Evolutionary conservation across 2,113 vertebrate species (phyloP), one percentile per base, ranked within the genome.

Genomic region (Hymenochirus boettgeri): DNA sequence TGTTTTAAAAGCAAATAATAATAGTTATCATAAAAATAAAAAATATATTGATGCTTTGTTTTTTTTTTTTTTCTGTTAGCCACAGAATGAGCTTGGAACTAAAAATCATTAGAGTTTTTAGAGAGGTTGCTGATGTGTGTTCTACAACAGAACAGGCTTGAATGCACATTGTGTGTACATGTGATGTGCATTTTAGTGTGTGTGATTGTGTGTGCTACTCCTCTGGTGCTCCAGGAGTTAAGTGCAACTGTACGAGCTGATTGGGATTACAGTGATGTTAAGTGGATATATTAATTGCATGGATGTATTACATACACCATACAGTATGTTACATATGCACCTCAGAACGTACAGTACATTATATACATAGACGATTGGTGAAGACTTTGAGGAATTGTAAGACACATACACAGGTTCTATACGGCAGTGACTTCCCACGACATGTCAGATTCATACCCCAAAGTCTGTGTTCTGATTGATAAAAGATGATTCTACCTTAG

Each of bases 281-380:
- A 22, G 21, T 21, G 8, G 13, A 48, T 23, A n/a, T n/a, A n/a
- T n/a, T 48, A 1, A 7, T 48, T 18, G 18, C 3, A 7, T 18
- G 18, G 46, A 22, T 48, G 46, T 48, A 22, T 23, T 22, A 11
- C 33, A 56, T 64, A 60, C 60, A 47, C 51, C 46, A 69, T 60
- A 57, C 56, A 60, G 29, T 60, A 24, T 66, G 64, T 37, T 50
- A 66, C 64, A 67, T 24, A 52, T 59, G 56, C 55, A 52, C 46
- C 45, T 52, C 31, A 31, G 47, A 69, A 46, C 47, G 47, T 46
- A 67, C 58, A 47, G 13, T 47, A 47, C 24, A 46, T 45, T 31
- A 31, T 57, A 48, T 35, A 35, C 33, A 35, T 57, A 47, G 47
- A 67, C 47, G 52, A 39, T 67, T 51, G 24, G 37, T 59, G 50